Percentiles rank a stretch among this genome's conserved stretches.
phyloP scores from a whole-genome alignment of 2,113 vertebrate species.

The Ammodytes dubius region DNA sequence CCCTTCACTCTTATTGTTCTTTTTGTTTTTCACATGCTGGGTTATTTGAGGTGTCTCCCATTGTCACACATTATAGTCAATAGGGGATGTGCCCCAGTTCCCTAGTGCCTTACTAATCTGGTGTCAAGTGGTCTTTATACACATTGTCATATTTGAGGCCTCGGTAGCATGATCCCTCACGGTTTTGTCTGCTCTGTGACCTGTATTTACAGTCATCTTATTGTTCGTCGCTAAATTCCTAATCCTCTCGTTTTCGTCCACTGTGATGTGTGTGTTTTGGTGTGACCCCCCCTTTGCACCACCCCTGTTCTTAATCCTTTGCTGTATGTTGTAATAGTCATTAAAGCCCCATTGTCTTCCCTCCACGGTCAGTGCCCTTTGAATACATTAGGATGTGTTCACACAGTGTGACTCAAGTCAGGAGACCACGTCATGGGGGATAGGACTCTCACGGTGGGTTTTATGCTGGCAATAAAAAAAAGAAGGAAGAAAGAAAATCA shows the following conservation, averaged over 20 bases:
- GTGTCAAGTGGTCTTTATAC: slow-evolving; percentile 50
- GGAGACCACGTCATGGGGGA: slow-evolving; percentile 15
- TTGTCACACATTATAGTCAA: slow-evolving; percentile 40
- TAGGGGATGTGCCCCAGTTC: slow-evolving; percentile 50
- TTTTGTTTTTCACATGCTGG: not conserved
- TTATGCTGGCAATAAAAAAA: not conserved
- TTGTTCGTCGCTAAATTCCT: slow-evolving; percentile 50
- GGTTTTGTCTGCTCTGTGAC: slow-evolving; percentile 48
- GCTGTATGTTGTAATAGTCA: slow-evolving; percentile 56
- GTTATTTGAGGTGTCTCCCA: slow-evolving; percentile 34
- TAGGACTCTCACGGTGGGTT: slow-evolving; percentile 8
- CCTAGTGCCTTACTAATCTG: slow-evolving; percentile 60
- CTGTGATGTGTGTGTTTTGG: slow-evolving; percentile 57
- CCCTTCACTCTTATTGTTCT: not conserved
- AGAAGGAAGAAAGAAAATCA: slow-evolving; percentile 1
- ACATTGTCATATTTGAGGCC: slow-evolving; percentile 43
- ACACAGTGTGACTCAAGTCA: slow-evolving; percentile 50
- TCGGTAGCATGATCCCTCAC: slow-evolving; percentile 41
- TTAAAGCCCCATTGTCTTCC: slow-evolving; percentile 69
- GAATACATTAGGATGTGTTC: slow-evolving; percentile 54
- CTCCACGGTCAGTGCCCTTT: slow-evolving; percentile 45
- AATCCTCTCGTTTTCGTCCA: slow-evolving; percentile 66
- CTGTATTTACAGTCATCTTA: slow-evolving; percentile 65
- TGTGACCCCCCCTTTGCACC: not conserved
- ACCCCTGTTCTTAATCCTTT: slow-evolving; percentile 36